A percentile compares a stretch with the other conserved stretches of the same genome.
phyloP scores from a whole-genome alignment of 2,888 invertebrate genomes.

The Trissolcus japonicus region DNA sequence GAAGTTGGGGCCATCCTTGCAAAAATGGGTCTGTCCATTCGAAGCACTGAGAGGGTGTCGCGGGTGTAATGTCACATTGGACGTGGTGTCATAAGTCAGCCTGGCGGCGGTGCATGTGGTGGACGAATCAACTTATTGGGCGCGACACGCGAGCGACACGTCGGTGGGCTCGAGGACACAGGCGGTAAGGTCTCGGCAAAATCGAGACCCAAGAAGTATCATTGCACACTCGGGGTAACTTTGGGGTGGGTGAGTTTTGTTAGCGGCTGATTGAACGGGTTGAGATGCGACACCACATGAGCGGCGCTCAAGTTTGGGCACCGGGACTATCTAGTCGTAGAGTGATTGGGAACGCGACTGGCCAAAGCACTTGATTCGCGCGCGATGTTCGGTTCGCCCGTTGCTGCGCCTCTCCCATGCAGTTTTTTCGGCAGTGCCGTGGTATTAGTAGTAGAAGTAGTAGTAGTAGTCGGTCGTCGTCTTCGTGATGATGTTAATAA shows the following conservation, averaged over 20 bases:
- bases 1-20: conserved; percentile 6
- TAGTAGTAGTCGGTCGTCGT: conserved; percentile 55
- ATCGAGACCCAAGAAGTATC: conserved; percentile 36
- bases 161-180: conserved; percentile 23
- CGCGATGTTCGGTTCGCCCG: conserved; percentile 73
- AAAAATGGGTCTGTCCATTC: background rate
- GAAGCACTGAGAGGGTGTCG: background rate
- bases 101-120: conserved; percentile 33
- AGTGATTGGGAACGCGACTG: conserved; percentile 77
- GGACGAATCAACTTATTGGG: conserved; percentile 12
- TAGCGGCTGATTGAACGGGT: background rate
- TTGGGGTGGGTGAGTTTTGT: background rate
- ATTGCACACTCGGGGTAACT: conserved; percentile 38
- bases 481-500: conserved; percentile 61
- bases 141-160: conserved; percentile 40
- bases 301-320: conserved; percentile 67
- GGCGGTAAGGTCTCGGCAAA: conserved; percentile 29
- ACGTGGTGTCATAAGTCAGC: conserved; percentile 40
- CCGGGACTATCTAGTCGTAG: conserved; percentile 77
- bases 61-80: conserved; percentile 39
- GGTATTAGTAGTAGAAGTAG: conserved; percentile 58
- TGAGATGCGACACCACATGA: conserved; percentile 57
- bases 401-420: conserved; percentile 76
- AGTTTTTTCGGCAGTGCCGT: conserved; percentile 72
- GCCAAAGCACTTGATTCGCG: conserved; percentile 76